Evolutionary conservation across 2,888 invertebrate species (phyloP).

Genomic region (Exocentrus adspersus): DNA sequence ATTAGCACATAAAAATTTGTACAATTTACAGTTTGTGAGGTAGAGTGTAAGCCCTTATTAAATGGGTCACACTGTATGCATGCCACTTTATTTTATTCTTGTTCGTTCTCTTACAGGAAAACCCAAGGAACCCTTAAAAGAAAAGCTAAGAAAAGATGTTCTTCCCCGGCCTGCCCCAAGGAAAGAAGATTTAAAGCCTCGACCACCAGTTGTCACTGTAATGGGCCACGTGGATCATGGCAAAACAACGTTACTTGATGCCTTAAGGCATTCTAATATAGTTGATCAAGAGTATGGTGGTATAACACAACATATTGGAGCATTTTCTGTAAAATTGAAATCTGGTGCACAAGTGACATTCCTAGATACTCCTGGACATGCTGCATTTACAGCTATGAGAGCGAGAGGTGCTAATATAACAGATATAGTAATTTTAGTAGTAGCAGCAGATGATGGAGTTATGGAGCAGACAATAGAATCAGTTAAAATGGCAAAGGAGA

Average conservation of each 20-base stretch:
- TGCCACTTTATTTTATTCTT: no score
- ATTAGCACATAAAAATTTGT: conserved; percentile 44
- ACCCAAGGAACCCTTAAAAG: conserved; percentile 46
- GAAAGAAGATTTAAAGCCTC: conserved; percentile 71
- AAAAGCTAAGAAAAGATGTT: conserved; percentile 60
- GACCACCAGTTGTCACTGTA: conserved; percentile 95
- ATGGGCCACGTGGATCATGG: conserved; percentile 99
- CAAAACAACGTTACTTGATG: conserved; percentile 93
- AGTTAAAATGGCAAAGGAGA: conserved; percentile 83
- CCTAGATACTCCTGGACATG: conserved; percentile 98
- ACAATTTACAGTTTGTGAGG: conserved; percentile 45
- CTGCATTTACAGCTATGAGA: conserved; percentile 95
- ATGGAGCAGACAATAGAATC: conserved; percentile 98
- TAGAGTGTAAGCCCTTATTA: no score
- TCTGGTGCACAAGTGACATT: conserved; percentile 89
- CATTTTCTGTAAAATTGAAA: conserved; percentile 80
- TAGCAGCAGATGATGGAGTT: conserved; percentile 98
- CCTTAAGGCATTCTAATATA: conserved; percentile 84
- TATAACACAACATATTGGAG: conserved; percentile 99
- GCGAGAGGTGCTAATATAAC: conserved; percentile 93
- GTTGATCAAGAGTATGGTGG: conserved; percentile 96
- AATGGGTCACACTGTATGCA: no score
- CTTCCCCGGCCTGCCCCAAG: conserved; percentile 74
- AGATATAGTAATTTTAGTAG: conserved; percentile 94
- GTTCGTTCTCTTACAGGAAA: conserved; percentile 45